Conservation (phyloP, 2,797 vertebrate species). For the Mus minutoides region DNA sequence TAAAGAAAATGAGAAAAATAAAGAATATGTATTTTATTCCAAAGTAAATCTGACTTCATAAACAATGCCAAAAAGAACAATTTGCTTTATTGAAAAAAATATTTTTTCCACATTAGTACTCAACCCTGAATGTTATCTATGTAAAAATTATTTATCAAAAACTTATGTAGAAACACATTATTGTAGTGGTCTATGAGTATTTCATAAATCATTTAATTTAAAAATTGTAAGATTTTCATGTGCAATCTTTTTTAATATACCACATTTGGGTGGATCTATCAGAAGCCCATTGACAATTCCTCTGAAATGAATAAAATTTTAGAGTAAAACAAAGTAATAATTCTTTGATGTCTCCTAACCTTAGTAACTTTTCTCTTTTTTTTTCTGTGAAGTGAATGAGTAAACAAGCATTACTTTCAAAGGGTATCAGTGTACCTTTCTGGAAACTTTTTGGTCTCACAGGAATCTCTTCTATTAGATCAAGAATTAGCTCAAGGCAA, state of each 20-base stretch:
- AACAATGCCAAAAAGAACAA: background rate
- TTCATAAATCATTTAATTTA: constrained; percentile 25
- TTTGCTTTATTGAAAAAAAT: background rate
- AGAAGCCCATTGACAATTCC: background rate
- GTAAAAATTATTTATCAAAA: constrained; percentile 49
- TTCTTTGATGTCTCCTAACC: background rate
- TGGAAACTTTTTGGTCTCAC: background rate
- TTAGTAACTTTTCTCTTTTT: background rate
- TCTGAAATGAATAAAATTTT: background rate
- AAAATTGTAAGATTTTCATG: constrained; percentile 34
- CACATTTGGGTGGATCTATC: background rate
- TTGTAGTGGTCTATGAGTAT: background rate
- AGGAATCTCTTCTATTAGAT: background rate
- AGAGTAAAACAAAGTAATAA: background rate
- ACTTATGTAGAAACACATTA: background rate
- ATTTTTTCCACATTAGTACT: background rate
- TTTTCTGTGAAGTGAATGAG: background rate
- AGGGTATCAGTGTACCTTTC: background rate
- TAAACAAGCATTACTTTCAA: constrained; percentile 11
- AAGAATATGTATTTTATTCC: constrained; percentile 3
- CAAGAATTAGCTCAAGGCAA: background rate
- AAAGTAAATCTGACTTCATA: constrained; percentile 54
- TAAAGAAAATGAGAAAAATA: background rate
- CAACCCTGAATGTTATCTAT: background rate
- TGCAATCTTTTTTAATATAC: background rate